Percentiles rank a stretch among this genome's conserved stretches.
Conservation (phyloP, 1,140 invertebrate genomes). For the Zaprionus gabonicus region DNA sequence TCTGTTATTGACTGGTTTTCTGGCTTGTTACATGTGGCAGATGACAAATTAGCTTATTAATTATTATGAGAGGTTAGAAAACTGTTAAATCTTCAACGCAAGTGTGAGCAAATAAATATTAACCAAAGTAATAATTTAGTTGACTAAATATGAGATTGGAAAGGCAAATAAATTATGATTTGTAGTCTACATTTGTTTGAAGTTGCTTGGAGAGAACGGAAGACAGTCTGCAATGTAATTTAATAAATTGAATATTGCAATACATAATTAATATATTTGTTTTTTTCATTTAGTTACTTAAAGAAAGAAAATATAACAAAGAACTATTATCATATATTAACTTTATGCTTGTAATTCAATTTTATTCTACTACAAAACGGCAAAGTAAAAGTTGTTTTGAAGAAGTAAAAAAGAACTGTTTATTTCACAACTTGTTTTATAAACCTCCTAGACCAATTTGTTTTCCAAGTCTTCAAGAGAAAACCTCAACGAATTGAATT, state of each 20-base stretch:
- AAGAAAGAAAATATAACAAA: background rate
- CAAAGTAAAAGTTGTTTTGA: no score
- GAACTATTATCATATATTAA: background rate
- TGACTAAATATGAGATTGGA: background rate
- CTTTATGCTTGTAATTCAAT: background rate
- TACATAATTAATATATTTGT: no score
- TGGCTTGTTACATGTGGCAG: conserved; percentile 18
- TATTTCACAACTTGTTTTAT: background rate
- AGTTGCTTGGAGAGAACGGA: no score
- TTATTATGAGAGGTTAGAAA: conserved; percentile 10
- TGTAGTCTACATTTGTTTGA: background rate
- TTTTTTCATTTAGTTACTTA: no score
- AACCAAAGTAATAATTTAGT: background rate
- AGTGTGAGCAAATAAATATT: background rate
- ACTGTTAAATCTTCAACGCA: background rate
- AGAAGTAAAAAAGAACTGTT: no score
- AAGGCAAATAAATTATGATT: background rate
- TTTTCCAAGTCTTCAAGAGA: background rate
- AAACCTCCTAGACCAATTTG: background rate
- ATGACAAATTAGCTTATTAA: conserved; percentile 19
- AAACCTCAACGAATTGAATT: background rate
- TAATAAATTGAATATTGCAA: no score
- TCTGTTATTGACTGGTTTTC: conserved; percentile 26
- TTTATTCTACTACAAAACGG: no score
- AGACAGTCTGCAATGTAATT: no score